Conservation (phyloP, 2,888 invertebrate species). For the Troides helena region DNA sequence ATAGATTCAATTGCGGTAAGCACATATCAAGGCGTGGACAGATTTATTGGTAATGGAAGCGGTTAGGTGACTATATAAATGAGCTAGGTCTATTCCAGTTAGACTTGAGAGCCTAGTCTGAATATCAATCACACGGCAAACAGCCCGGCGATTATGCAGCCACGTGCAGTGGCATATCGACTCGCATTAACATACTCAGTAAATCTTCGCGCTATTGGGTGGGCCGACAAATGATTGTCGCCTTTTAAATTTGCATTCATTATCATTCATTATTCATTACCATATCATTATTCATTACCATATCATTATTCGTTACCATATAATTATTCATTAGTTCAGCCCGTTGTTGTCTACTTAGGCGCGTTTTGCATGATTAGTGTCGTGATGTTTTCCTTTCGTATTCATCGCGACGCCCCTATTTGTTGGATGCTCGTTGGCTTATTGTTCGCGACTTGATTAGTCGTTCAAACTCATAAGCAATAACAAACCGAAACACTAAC, state of each 20-base stretch:
- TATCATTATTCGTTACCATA: slow-evolving; percentile 49
- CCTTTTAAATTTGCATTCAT: slow-evolving; percentile 77
- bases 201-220: slow-evolving; percentile 65
- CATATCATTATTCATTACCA: slow-evolving; percentile 42
- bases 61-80: slow-evolving; percentile 28
- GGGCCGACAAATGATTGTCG: slow-evolving; percentile 74
- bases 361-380: slow-evolving; percentile 65
- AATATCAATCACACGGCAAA: slow-evolving; percentile 64
- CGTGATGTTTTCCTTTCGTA: slow-evolving; percentile 57
- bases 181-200: slow-evolving; percentile 61
- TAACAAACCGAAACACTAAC: slow-evolving; percentile 33
- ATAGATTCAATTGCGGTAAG: slow-evolving; percentile 19
- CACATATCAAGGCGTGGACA: slow-evolving; percentile 11
- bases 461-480: slow-evolving; percentile 28
- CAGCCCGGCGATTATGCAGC: slow-evolving; percentile 61
- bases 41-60: slow-evolving; percentile 29
- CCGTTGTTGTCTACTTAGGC: slow-evolving; percentile 54
- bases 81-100: slow-evolving; percentile 39
- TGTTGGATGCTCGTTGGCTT: slow-evolving; percentile 41
- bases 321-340: slow-evolving; percentile 50
- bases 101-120: slow-evolving; percentile 37
- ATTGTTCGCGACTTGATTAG: slow-evolving; percentile 42
- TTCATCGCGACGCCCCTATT: slow-evolving; percentile 52
- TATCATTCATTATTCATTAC: slow-evolving; percentile 53
- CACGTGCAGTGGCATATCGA: slow-evolving; percentile 69